Conservation (phyloP, 1,140 invertebrate species). For the Hylaeus volcanicus region DNA sequence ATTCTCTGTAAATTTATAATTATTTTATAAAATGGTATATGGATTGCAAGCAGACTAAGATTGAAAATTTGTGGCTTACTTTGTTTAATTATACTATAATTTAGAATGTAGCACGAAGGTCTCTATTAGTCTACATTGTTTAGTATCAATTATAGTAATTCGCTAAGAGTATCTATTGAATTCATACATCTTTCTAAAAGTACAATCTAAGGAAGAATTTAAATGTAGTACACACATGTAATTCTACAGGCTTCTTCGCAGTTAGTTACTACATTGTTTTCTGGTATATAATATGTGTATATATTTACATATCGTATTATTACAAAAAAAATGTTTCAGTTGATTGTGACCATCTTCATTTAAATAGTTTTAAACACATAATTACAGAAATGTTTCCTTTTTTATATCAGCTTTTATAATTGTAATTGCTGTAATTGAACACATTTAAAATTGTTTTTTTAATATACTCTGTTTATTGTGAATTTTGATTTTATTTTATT, state of each 20-base stretch:
- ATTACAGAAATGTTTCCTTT: conserved; percentile 34
- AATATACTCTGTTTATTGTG: conserved; percentile 26
- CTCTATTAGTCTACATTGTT: conserved; percentile 43
- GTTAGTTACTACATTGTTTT: conserved; percentile 44
- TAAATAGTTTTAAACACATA: conserved; percentile 50
- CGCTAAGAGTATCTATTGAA: conserved; percentile 23
- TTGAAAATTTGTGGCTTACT: conserved; percentile 16
- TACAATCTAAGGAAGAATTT: conserved; percentile 54
- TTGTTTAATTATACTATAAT: conserved; percentile 26
- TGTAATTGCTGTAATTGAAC: conserved; percentile 47
- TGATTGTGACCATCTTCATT: conserved; percentile 64
- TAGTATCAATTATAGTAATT: conserved; percentile 49
- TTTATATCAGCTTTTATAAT: conserved; percentile 16
- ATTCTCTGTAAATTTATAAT: conserved; percentile 15
- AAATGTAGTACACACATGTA: conserved; percentile 39
- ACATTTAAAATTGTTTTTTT: conserved; percentile 42
- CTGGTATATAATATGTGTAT: conserved; percentile 50
- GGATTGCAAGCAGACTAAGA: conserved; percentile 32
- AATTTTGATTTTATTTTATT: conserved; percentile 25
- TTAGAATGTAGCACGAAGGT: conserved; percentile 57
- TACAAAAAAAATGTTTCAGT: conserved; percentile 47
- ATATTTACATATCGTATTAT: conserved; percentile 59
- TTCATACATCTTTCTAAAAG: conserved; percentile 39
- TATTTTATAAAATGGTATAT: conserved; percentile 17
- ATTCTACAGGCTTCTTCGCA: conserved; percentile 43